Conservation (phyloP, 1,140 invertebrate genomes). For the Cotesia glomerata region DNA sequence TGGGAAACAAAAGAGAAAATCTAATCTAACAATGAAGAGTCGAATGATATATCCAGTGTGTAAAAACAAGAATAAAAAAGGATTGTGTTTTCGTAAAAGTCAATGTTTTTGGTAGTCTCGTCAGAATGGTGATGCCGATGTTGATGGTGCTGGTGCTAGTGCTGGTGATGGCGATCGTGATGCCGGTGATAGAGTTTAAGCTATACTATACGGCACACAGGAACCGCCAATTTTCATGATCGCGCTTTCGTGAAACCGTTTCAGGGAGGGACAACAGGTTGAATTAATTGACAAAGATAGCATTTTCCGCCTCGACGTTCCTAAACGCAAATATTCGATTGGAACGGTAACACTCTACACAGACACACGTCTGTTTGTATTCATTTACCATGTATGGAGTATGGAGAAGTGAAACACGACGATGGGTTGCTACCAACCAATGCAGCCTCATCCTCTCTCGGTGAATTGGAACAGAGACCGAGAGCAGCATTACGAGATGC, state of each 20-base stretch:
- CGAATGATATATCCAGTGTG: background rate
- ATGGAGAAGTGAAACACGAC: background rate
- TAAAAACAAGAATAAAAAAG: background rate
- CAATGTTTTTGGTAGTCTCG: conserved; percentile 42
- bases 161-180: background rate
- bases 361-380: background rate
- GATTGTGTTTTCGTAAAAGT: conserved; percentile 36
- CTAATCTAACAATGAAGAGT: background rate
- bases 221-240: conserved; percentile 24
- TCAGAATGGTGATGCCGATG: background rate
- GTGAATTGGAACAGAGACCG: too few relatives aligned
- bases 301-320: conserved; percentile 57
- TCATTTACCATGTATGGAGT: background rate
- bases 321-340: conserved; percentile 60
- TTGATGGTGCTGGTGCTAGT: background rate
- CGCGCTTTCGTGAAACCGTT: conserved; percentile 32
- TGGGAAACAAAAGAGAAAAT: too few relatives aligned
- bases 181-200: too few relatives aligned
- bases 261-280: conserved; percentile 53
- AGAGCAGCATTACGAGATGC: conserved; percentile 20
- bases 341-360: conserved; percentile 15
- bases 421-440: background rate
- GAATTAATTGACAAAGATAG: conserved; percentile 63
- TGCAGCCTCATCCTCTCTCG: background rate
- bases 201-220: background rate